Percentiles rank a stretch among this genome's conserved stretches.
Evolutionary conservation across 35 echinoderm and acorn worm species (phyloP).

Genomic region (Apostichopus japonicus): DNA sequence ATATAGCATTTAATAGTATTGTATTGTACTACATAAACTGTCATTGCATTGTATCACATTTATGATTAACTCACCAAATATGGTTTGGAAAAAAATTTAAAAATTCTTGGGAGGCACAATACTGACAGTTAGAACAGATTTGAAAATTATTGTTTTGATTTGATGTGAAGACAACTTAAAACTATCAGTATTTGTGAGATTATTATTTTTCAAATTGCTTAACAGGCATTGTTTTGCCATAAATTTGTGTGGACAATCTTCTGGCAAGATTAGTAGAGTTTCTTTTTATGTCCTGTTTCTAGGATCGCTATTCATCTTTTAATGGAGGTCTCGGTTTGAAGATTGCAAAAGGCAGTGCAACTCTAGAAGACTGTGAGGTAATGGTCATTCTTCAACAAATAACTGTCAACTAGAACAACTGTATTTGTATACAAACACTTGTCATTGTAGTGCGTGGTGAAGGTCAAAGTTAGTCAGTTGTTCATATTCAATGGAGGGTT

Average conservation of each 20-base stretch:
- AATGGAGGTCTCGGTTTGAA: constrained; percentile 81
- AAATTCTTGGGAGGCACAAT: background rate
- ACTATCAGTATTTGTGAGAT: background rate
- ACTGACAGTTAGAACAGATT: background rate
- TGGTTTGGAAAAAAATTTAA: too few relatives aligned
- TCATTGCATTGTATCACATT: too few relatives aligned
- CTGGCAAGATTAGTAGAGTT: background rate
- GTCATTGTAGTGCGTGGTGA: too few relatives aligned
- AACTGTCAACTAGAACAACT: background rate
- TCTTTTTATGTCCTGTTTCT: background rate
- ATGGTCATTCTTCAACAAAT: background rate
- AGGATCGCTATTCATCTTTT: constrained; percentile 88
- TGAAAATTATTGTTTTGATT: background rate
- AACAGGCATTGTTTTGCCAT: background rate
- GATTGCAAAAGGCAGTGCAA: constrained; percentile 73
- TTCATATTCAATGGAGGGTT: background rate
- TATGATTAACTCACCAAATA: too few relatives aligned
- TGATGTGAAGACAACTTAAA: background rate
- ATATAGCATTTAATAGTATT: too few relatives aligned
- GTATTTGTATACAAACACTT: too few relatives aligned
- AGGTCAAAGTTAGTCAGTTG: too few relatives aligned
- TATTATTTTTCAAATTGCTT: background rate
- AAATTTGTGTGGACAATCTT: background rate
- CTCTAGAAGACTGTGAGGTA: constrained; percentile 95
- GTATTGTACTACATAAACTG: too few relatives aligned